Evolutionary conservation across 1,140 invertebrate species (phyloP), one percentile per base, ranked within the genome.

Genomic region (Trissolcus basalis): DNA sequence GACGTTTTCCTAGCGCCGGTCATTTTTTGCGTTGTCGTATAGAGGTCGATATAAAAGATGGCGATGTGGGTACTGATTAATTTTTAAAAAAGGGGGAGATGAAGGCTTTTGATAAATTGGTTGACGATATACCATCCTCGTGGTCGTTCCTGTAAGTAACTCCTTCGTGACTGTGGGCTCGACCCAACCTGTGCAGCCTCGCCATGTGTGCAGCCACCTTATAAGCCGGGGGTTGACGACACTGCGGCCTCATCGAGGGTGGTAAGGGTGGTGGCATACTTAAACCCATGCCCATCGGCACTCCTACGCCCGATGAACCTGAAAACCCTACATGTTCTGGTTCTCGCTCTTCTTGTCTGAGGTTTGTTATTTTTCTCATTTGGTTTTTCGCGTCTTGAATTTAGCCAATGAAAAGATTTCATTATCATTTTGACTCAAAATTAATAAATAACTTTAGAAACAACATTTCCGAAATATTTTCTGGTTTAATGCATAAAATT

Each of bases 131-230:
- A 93, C 87, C 93, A 93, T 92, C 92, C 84, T 92, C 91, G 81
- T 90, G 86, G 76, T 87, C 86, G 77, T 85, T 90, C 53, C 90
- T 87, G 60, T 92, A 90, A 45, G 94, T 94, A 70, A 94, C 93
- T 71, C 94, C 94, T 85, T 96, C 94, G 83, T 95, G 94, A 64
- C 94, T 95, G 89, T 95, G 93, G n/a, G 94, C 94, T 80, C 94
- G 90, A 67, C 93, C 94, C 54, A 95, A 89, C 65, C 93, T 91
- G 84, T 94, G 93, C 69, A 94, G 90, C 60, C 92, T 89, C 36
- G 94, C 93, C 90, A 95, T 93, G 83, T 95, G 93, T n/a, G 93
- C 93, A 35, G 93, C 93, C 41, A 94, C 91, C 79, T 91, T 92
- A 88, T 95, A 95, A 41, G 93, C 91, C 68, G 93, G 92, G 27